Evolutionary conservation across 2,797 vertebrate genomes (phyloP).

Genomic region (Hydrolagus colliei): DNA sequence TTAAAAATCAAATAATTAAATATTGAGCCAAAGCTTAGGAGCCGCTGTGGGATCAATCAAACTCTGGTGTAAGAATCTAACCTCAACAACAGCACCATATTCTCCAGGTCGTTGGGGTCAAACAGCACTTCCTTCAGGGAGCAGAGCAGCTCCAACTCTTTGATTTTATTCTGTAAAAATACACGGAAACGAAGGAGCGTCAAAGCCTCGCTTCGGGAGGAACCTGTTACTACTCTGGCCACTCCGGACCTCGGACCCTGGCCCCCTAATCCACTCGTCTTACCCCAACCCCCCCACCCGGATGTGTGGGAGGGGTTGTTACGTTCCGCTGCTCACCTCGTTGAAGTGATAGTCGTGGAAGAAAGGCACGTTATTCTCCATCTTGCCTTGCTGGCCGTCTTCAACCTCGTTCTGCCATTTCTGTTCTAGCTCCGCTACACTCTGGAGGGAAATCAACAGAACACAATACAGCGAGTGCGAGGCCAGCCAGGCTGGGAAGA

Average conservation of each 20-base stretch:
- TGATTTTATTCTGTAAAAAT: constrained; percentile 82
- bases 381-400: constrained; percentile 83
- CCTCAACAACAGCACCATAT: constrained; percentile 85
- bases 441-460: constrained; percentile 55
- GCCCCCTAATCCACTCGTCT: no score
- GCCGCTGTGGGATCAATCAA: neutral
- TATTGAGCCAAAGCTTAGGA: no score
- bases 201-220: no score
- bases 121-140: constrained; percentile 88
- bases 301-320: no score
- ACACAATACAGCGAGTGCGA: neutral
- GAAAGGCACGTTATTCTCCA: constrained; percentile 89
- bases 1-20: no score
- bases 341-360: constrained; percentile 97
- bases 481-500: neutral
- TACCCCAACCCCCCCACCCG: no score
- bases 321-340: constrained; percentile 64
- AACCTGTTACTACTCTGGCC: no score
- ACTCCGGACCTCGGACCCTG: no score
- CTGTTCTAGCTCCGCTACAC: constrained; percentile 93
- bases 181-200: neutral
- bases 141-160: constrained; percentile 91
- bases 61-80: neutral
- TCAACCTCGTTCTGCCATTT: constrained; percentile 96
- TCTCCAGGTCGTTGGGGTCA: constrained; percentile 89